Evolutionary conservation across 2,797 vertebrate genomes (phyloP), one percentile per base, ranked within the genome.

Genomic region (Mormyrops boulengeri): DNA sequence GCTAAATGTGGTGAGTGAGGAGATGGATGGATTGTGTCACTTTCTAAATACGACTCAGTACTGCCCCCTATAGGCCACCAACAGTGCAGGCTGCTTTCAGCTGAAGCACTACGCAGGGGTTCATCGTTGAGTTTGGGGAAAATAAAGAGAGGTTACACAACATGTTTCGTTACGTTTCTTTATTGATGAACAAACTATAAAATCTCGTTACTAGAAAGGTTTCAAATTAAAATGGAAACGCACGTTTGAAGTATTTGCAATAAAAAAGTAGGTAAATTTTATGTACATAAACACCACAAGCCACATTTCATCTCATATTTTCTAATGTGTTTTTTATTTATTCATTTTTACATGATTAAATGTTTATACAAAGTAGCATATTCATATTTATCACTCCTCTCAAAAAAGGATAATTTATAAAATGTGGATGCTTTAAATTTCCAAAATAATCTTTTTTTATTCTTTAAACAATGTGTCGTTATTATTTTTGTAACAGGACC

Each of bases 191-290:
- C 82, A 85, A 95, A 94, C 96, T 96, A 96, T 94, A 96, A 96
- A 96, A 96, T 95, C 95, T 94, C 92, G 93, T 94, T 96, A 95
- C 95, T 96, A 95, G 96, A 96, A 96, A 95, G 94, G 95, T 95
- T 94, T 92, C 91, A 96, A 96, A 95, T 94, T 95, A 92, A 92
- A 96, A 97, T 94, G 95, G 95, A 96, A 95, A 82, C 12, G 77
- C 77, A 82, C 77, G 93, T 90, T 94, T 93, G 94, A 94, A 95
- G 93, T 93, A 89, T 94, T 93, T 94, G 95, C 95, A 94, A 96
- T 96, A 96, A 95, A 91, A 91, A 90, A 55, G 62, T 89, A 86
- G n/a, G 88, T 91, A 82, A 92, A 92, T 66, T 95, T 91, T 95
- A 94, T 82, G 77, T 94, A 94, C 94, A 96, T 94, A 93, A 93